A percentile compares a stretch with the other conserved stretches of the same genome.
These are phyloP conservation scores for Merops nubicus DNA, from an alignment of 2,113 vertebrate genomes.

Conservation along the genomic window DNA sequence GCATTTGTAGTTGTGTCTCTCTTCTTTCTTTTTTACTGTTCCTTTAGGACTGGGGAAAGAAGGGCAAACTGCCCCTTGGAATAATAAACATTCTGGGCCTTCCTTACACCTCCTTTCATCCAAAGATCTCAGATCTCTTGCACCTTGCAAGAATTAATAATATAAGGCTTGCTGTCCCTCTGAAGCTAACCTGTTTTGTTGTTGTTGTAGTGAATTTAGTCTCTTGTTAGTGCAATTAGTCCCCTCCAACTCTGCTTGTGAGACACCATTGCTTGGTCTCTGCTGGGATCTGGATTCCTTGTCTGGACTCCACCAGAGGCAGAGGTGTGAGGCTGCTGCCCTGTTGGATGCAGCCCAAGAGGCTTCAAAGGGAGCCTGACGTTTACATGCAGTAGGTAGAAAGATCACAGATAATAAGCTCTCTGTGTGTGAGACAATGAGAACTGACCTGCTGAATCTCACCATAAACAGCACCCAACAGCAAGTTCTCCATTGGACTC, in stretches of 20 bases:
- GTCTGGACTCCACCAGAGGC: neutral
- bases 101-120: neutral
- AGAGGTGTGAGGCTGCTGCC: neutral
- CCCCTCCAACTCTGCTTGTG: neutral
- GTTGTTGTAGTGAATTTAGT: neutral
- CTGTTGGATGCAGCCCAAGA: neutral
- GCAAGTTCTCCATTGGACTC: neutral
- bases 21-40: neutral
- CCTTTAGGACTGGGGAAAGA: neutral
- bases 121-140: neutral
- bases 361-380: constrained; percentile 4
- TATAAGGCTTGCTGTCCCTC: neutral
- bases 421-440: neutral
- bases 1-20: neutral
- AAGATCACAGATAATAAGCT: constrained; percentile 22
- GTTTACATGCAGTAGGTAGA: neutral
- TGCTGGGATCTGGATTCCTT: neutral
- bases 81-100: neutral
- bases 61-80: neutral
- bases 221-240: too few species aligned
- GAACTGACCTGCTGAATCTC: constrained; percentile 7
- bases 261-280: neutral
- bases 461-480: neutral
- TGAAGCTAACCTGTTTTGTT: neutral
- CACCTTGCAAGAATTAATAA: constrained; percentile 2